Base-by-base conservation (phyloP, 2,113 vertebrate species). In the Rhagologus leucostigma region DNA sequence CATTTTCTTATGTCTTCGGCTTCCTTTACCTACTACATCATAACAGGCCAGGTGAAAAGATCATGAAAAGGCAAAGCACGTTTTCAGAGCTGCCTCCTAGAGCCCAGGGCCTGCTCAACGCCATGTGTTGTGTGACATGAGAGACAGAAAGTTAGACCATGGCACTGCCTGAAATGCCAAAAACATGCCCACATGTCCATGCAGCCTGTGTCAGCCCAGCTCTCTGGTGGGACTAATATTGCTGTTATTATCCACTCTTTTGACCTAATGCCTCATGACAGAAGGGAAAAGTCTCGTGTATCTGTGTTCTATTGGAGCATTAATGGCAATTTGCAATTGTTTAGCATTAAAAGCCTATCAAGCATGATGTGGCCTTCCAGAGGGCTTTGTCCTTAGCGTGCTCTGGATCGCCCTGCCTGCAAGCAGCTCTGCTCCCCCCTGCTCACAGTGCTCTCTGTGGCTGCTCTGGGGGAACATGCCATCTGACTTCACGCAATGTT, bases 261-360 rank as follows among this genome's bases (percentile, higher is more conserved):
- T 74, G 91, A 79, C 73, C 50, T 75, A 85, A 92, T 82, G 68
- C 33, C 79, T 77, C 56, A 55, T 30, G 68, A 91, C 77, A 89
- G 73, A 60, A 71, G 41, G 60, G 77, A 91, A 62, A 91, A 89
- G 13, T 83, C 41, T 44, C 52, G 41, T 14, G 19, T 70, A 41
- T 87, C 60, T 60, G 49, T 65, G 44, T 55, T 59, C 37, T 35
- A 16, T 21, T 23, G 35, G 73, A 83, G 90, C 85, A 94, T 94
- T 96, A 89, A 89, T 77, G 42, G 32, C 63, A 80, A 71, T 91
- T 94, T 91, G 67, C 60, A 82, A 44, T 85, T 76, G 68, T 84
- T 95, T 71, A 90, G 53, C 89, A 90, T 49, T 83, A 92, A 83
- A 89, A 89, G 69, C 87, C 90, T 69, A 84, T 69, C 74, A 84